phyloP scores from a whole-genome alignment of 2,113 vertebrate genomes.

The Callipepla californica region DNA sequence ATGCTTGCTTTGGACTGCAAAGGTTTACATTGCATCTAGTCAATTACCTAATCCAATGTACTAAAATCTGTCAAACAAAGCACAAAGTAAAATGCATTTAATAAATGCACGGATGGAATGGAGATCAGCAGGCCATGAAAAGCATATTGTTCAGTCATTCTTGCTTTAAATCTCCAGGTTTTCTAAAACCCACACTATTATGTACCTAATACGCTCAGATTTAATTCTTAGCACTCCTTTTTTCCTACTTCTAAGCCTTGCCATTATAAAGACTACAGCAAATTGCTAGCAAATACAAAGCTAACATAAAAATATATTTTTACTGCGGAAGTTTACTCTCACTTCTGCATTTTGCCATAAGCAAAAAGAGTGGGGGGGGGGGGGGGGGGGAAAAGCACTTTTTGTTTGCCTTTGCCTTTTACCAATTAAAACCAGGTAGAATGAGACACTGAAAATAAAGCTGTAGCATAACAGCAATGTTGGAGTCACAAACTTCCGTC shows the following conservation, averaged over 20 bases:
- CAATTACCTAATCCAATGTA: background rate
- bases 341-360: background rate
- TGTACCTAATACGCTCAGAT: background rate
- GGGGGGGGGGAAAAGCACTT: background rate
- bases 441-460: background rate
- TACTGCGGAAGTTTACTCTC: background rate
- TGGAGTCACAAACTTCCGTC: background rate
- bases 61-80: background rate
- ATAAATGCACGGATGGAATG: background rate
- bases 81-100: constrained; percentile 12
- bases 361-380: background rate
- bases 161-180: background rate
- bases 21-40: background rate
- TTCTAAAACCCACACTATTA: background rate
- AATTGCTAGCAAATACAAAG: background rate
- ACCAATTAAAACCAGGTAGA: background rate
- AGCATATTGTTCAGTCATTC: background rate
- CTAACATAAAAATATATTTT: background rate
- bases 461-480: background rate
- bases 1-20: background rate
- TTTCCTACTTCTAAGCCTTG: background rate
- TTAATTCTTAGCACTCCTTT: background rate
- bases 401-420: background rate
- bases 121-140: background rate
- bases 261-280: background rate